phyloP scores from a whole-genome alignment of 2,797 vertebrate genomes.

The Mormyrus hasselquistii region DNA sequence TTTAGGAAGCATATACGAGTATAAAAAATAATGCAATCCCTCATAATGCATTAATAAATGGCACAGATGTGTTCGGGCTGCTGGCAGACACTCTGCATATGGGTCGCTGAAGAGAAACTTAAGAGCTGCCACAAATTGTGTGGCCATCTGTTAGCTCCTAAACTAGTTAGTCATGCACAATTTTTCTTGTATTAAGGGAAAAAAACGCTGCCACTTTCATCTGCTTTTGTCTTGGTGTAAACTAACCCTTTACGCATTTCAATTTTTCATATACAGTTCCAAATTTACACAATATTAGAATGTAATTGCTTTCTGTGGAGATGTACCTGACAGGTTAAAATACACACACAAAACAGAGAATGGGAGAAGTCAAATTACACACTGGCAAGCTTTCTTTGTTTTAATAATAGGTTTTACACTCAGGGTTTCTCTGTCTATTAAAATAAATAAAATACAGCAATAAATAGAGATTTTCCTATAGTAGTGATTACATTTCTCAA shows the following conservation, averaged over 20 bases:
- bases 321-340: background rate
- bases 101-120: slow-evolving; percentile 58
- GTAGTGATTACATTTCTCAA: background rate
- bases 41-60: slow-evolving; percentile 19
- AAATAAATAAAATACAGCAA: background rate
- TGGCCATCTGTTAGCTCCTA: slow-evolving; percentile 62
- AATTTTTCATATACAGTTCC: background rate
- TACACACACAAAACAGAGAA: background rate
- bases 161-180: slow-evolving; percentile 33
- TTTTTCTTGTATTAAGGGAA: slow-evolving; percentile 10
- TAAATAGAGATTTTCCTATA: background rate
- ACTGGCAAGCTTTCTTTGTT: background rate
- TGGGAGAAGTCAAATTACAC: background rate
- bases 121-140: slow-evolving; percentile 57
- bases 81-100: slow-evolving; percentile 30
- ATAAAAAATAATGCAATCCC: background rate
- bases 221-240: background rate
- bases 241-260: background rate
- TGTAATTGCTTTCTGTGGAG: background rate
- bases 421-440: background rate
- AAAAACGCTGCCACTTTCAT: slow-evolving; percentile 9
- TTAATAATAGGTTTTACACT: background rate
- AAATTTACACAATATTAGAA: background rate
- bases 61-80: slow-evolving; percentile 21
- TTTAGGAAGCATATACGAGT: slow-evolving; percentile 3